Percentiles rank a stretch among this genome's conserved stretches.
phyloP scores from a whole-genome alignment of 2,113 vertebrate species.

The Microtus oregoni region DNA sequence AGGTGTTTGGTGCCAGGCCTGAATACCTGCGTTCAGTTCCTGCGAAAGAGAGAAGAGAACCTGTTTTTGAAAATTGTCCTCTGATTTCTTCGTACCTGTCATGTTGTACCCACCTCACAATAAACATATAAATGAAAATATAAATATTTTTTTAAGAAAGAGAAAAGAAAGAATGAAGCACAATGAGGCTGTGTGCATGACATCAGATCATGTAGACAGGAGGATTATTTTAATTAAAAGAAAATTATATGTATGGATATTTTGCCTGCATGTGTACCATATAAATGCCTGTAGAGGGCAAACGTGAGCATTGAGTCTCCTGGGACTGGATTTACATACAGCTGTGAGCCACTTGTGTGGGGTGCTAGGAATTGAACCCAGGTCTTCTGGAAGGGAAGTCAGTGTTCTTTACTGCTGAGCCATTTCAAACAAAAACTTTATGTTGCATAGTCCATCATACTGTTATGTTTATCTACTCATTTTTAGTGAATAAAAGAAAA shows the following conservation, averaged over 20 bases:
- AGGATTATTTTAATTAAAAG: neutral
- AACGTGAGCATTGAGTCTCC: neutral
- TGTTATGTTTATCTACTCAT: neutral
- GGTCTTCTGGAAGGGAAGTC: neutral
- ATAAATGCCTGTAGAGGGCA: neutral
- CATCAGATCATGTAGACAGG: neutral
- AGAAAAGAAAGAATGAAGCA: neutral
- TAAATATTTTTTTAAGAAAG: neutral
- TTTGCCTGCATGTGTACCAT: neutral
- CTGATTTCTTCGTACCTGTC: neutral
- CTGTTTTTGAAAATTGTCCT: neutral
- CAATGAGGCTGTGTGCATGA: neutral
- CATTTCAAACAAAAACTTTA: neutral
- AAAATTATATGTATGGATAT: neutral
- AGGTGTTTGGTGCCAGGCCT: neutral
- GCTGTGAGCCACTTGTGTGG: too few relatives aligned
- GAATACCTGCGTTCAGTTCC: too few relatives aligned
- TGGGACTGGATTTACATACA: neutral
- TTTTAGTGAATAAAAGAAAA: slow-evolving; percentile 34
- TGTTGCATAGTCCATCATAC: neutral
- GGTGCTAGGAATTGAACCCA: neutral
- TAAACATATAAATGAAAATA: neutral
- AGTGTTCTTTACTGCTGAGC: neutral
- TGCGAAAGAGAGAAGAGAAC: neutral
- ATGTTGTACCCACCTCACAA: neutral